Conservation (phyloP, 2,797 vertebrate genomes). For the Gephyroberyx darwinii region DNA sequence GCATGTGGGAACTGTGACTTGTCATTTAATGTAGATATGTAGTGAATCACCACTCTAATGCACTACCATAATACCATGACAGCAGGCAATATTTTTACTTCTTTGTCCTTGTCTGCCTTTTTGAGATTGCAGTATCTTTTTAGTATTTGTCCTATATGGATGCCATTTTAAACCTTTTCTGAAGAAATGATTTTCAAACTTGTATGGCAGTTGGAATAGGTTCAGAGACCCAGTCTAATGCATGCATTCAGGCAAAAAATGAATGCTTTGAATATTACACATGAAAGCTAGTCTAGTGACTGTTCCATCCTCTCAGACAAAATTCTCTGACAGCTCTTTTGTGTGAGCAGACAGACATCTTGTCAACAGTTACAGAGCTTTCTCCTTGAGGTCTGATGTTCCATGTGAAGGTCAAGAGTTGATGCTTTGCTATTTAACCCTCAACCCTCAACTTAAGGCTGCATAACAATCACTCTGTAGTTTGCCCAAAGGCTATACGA, state of each 20-base stretch:
- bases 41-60: slow-evolving; percentile 52
- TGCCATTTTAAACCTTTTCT: slow-evolving; percentile 10
- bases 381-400: slow-evolving; percentile 35
- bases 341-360: slow-evolving; percentile 25
- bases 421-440: slow-evolving; percentile 21
- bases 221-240: slow-evolving; percentile 3
- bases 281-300: slow-evolving; percentile 19
- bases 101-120: not conserved
- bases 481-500: not conserved
- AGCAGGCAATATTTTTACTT: slow-evolving; percentile 19
- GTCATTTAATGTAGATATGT: slow-evolving; percentile 10
- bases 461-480: not conserved
- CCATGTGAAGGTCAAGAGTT: slow-evolving; percentile 2
- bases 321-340: slow-evolving; percentile 34
- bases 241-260: slow-evolving; percentile 1
- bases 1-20: not conserved
- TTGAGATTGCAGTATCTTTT: not conserved
- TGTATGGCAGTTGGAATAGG: not conserved
- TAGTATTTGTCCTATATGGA: not conserved
- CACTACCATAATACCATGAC: slow-evolving; percentile 27
- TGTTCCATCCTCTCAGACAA: slow-evolving; percentile 25
- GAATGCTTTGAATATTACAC: slow-evolving; percentile 9
- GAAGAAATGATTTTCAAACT: not conserved
- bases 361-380: slow-evolving; percentile 27
- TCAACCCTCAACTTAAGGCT: not conserved